Percentiles rank a stretch among this genome's conserved stretches.
Conservation (phyloP, 2,113 vertebrate genomes). For the Onychostoma macrolepis region DNA sequence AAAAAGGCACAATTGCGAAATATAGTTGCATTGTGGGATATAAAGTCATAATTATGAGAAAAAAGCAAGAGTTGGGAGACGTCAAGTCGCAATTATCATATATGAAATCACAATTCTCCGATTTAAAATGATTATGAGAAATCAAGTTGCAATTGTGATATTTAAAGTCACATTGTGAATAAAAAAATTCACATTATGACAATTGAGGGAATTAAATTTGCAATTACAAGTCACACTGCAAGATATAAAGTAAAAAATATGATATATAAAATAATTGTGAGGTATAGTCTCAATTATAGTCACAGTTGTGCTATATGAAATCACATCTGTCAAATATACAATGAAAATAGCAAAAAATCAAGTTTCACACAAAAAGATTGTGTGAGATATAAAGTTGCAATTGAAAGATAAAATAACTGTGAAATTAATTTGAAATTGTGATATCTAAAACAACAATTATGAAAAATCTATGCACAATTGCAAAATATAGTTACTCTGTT, state of each 20-base stretch:
- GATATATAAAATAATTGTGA: not conserved
- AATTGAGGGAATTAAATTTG: not conserved
- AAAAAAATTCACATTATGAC: not conserved
- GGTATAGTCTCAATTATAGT: too few species aligned
- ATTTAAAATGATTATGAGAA: not conserved
- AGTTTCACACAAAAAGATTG: too few species aligned
- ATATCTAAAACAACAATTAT: too few species aligned
- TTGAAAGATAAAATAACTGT: not conserved
- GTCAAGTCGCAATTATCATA: not conserved
- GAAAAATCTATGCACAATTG: too few species aligned
- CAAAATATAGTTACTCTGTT: not conserved
- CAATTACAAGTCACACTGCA: not conserved
- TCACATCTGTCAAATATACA: too few species aligned
- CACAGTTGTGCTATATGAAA: too few species aligned
- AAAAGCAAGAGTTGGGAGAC: not conserved
- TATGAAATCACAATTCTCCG: not conserved
- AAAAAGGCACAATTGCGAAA: not conserved
- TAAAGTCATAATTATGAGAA: not conserved
- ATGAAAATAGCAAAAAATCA: too few species aligned
- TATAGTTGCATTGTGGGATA: not conserved
- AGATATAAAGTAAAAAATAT: not conserved
- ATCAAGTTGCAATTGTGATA: not conserved
- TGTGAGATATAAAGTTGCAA: not conserved
- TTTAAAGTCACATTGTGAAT: not conserved
- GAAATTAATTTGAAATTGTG: too few species aligned